Percentiles rank a stretch among this genome's conserved stretches.
These are phyloP conservation scores for Choreutis nemorana DNA, from an alignment of 2,888 invertebrate species.

Conservation along the genomic window DNA sequence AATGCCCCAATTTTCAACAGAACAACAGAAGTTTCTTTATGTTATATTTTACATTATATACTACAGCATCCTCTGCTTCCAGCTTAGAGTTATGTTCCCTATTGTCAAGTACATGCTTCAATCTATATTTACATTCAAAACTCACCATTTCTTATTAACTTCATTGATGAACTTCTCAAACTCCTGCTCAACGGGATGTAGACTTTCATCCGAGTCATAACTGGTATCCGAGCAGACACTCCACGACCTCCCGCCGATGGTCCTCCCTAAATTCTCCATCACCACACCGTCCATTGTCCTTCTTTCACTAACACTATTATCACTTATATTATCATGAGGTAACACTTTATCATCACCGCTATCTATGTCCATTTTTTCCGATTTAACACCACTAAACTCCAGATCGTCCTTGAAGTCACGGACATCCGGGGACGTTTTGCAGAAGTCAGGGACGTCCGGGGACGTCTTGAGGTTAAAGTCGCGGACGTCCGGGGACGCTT, in stretches of 20 bases:
- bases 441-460: too few species aligned
- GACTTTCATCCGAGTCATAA: constrained; percentile 45
- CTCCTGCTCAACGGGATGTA: constrained; percentile 49
- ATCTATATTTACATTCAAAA: constrained; percentile 6
- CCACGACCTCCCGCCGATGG: constrained; percentile 35
- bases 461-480: too few species aligned
- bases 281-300: constrained; percentile 25
- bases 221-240: constrained; percentile 43
- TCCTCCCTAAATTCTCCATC: constrained; percentile 23
- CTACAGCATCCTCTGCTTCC: not conserved
- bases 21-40: not conserved
- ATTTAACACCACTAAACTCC: constrained; percentile 14
- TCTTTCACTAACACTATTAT: constrained; percentile 38
- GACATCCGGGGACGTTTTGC: not conserved
- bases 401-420: constrained; percentile 10
- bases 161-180: constrained; percentile 51
- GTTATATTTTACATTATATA: not conserved
- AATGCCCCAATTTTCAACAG: not conserved
- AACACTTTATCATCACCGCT: constrained; percentile 9
- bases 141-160: constrained; percentile 57
- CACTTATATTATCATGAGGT: constrained; percentile 26
- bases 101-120: too few species aligned
- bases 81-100: too few species aligned
- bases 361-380: constrained; percentile 2
- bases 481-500: too few species aligned